Evolutionary conservation across 2,888 invertebrate genomes (phyloP).

Genomic region (Euplagia quadripunctaria): DNA sequence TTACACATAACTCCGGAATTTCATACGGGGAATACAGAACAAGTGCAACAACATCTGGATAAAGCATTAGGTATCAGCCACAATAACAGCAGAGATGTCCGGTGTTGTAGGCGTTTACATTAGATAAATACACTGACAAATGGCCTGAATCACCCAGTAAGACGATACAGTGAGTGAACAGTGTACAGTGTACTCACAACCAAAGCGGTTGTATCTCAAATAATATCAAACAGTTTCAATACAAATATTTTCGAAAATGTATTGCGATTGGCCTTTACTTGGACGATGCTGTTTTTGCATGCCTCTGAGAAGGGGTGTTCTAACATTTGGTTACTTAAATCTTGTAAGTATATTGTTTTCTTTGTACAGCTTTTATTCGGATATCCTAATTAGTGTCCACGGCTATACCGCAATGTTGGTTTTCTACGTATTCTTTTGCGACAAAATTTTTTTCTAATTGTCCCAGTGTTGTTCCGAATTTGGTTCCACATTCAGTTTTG

Average conservation of each 20-base stretch:
- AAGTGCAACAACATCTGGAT: conserved; percentile 2
- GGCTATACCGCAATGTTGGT: background rate
- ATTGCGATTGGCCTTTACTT: conserved; percentile 69
- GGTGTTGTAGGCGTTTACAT: conserved; percentile 47
- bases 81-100: conserved; percentile 28
- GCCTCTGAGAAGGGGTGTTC: conserved; percentile 72
- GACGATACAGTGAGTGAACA: conserved; percentile 18
- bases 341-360: conserved; percentile 64
- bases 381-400: conserved; percentile 20
- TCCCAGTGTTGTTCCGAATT: background rate
- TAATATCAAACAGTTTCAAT: background rate
- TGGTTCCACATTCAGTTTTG: background rate
- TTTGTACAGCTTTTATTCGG: conserved; percentile 10
- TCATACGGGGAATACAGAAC: background rate
- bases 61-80: conserved; percentile 1
- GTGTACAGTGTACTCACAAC: background rate
- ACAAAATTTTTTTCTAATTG: background rate
- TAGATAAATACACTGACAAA: conserved; percentile 42
- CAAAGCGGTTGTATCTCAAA: conserved; percentile 9
- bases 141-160: conserved; percentile 46
- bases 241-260: conserved; percentile 59
- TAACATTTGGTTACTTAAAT: conserved; percentile 73
- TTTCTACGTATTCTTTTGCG: background rate
- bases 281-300: conserved; percentile 77
- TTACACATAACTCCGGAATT: background rate